A percentile compares a stretch with the other conserved stretches of the same genome.
phyloP scores from a whole-genome alignment of 2,888 invertebrate species.

The Nemoura dubitans region DNA sequence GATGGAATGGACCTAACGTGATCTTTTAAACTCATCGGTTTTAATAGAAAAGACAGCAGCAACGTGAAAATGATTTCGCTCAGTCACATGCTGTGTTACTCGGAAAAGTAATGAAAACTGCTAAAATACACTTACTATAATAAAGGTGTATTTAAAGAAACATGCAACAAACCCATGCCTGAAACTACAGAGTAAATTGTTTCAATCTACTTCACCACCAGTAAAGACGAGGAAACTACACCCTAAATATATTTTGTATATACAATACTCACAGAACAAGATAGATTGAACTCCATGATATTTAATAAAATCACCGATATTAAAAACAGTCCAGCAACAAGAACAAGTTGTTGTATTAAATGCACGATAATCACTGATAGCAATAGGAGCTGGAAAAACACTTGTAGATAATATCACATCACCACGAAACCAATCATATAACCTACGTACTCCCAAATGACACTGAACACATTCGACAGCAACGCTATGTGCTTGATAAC shows the following conservation, averaged over 20 bases:
- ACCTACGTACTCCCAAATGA: background rate
- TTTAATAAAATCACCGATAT: background rate
- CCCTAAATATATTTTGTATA: background rate
- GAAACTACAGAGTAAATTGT: background rate
- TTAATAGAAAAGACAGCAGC: too few species aligned
- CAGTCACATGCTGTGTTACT: too few species aligned
- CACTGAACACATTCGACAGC: background rate
- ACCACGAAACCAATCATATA: constrained; percentile 24
- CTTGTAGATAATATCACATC: constrained; percentile 24
- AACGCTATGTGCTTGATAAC: background rate
- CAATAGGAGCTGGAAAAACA: background rate
- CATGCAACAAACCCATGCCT: too few species aligned
- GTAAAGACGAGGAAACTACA: background rate
- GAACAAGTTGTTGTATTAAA: background rate
- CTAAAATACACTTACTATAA: too few species aligned
- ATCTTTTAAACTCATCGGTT: background rate
- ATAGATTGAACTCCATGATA: constrained; percentile 44
- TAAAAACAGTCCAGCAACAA: background rate
- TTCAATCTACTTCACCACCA: background rate
- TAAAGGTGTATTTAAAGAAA: too few species aligned
- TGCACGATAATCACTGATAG: constrained; percentile 9
- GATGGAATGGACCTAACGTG: background rate
- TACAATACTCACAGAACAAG: constrained; percentile 37
- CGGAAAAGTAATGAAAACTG: too few species aligned
- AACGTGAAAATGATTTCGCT: too few species aligned